These are phyloP conservation scores for Forbesichthys agassizii DNA, from an alignment of 2,113 vertebrate genomes.

Conservation along the genomic window DNA sequence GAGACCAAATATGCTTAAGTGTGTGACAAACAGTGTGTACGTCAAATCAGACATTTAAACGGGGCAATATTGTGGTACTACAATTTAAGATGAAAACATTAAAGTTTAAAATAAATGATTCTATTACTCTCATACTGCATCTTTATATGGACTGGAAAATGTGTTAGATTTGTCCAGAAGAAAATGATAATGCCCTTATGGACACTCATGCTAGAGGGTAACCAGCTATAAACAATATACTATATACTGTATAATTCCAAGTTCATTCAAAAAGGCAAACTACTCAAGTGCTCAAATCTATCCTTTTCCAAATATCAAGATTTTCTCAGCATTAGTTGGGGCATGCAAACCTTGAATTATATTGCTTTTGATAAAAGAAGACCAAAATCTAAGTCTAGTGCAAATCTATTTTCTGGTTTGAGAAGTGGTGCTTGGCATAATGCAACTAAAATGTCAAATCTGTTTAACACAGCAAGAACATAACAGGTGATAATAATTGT, in stretches of 20 bases:
- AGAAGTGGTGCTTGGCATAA: slow-evolving; percentile 72
- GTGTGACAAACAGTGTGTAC: slow-evolving; percentile 26
- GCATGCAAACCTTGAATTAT: slow-evolving; percentile 63
- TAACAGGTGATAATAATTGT: slow-evolving; percentile 52
- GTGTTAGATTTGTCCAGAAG: slow-evolving; percentile 74
- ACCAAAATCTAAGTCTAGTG: slow-evolving; percentile 78
- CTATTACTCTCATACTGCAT: slow-evolving; percentile 44
- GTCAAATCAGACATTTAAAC: slow-evolving; percentile 1
- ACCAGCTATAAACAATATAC: slow-evolving; percentile 45
- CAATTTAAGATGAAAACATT: slow-evolving; percentile 45
- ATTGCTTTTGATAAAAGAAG: slow-evolving; percentile 80
- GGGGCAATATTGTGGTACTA: slow-evolving; percentile 54
- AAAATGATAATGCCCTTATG: slow-evolving; percentile 69
- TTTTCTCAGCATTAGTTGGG: slow-evolving; percentile 62
- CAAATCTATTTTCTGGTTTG: slow-evolving; percentile 81
- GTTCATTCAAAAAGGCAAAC: slow-evolving; percentile 43
- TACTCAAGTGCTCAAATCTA: slow-evolving; percentile 33
- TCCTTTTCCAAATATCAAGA: slow-evolving; percentile 55
- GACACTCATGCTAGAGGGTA: slow-evolving; percentile 52
- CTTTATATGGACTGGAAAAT: slow-evolving; percentile 42
- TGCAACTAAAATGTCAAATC: slow-evolving; percentile 50
- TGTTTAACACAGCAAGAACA: slow-evolving; percentile 56
- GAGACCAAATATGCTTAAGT: not conserved
- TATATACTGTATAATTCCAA: slow-evolving; percentile 29
- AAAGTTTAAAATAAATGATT: slow-evolving; percentile 50